Base-by-base conservation (phyloP, 2,888 invertebrate genomes). In the Neoaliturus tenellus region DNA sequence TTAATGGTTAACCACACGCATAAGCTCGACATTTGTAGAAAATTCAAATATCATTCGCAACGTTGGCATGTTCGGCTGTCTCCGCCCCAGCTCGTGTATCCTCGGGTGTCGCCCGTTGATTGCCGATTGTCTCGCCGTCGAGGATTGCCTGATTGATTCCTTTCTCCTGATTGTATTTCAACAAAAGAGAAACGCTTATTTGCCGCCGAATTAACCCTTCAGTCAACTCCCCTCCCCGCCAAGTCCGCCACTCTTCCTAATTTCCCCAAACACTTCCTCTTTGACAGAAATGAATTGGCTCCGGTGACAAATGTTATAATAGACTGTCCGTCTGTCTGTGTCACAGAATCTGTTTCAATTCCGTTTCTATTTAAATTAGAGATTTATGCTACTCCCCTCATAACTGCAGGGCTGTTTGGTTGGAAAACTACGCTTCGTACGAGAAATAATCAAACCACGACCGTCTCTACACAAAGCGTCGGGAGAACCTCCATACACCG, bases 161-260 rank as follows among this genome's bases (percentile, higher is more conserved):
- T 71, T 20, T 71, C 71, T 23, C n/a, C 23, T 67, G 71, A 39
- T 71, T 71, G 39, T 71, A 71, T 20, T 71, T 20, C 8, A 71
- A 71, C 71, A 31, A 31, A 8, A 23, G 39, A 35, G 39, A 35
- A 35, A n/a, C 39, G 71, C n/a, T 62, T 31, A 62, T 62, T 62
- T 62, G 62, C 62, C 62, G 62, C 62, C 31, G 28, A 62, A 62
- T 62, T 62, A 62, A 62, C 62, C 62, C 62, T 62, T 62, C 62
- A 51, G 51, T 51, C 51, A 28, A 12, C 31, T 20, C 25, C 23
- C 23, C 55, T 6, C 25, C n/a, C 12, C 55, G 23, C 25, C 48
- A 8, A 20, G 20, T 23, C 55, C 55, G 20, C 17, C 14, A 14
- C 28, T 62, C 25, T 62, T 62, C 31, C 25, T 62, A 62, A 62